Conservation (phyloP, 2,888 invertebrate genomes). For the Cetonia aurata region DNA sequence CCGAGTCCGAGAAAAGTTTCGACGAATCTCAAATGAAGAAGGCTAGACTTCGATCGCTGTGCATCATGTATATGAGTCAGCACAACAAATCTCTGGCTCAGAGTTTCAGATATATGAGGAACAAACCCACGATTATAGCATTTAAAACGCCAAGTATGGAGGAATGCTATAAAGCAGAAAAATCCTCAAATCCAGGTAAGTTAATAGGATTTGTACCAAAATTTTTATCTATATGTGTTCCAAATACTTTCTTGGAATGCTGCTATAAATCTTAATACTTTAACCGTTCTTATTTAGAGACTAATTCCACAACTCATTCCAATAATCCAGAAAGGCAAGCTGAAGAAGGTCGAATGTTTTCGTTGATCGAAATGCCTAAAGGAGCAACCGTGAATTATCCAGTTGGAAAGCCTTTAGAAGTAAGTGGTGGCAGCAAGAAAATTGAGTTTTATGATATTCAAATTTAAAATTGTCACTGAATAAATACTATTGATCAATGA, state of each 20-base stretch:
- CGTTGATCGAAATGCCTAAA: constrained; percentile 59
- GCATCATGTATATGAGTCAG: constrained; percentile 78
- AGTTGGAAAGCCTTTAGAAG: constrained; percentile 86
- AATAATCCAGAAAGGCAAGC: constrained; percentile 65
- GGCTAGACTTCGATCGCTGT: constrained; percentile 75
- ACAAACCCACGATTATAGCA: constrained; percentile 89
- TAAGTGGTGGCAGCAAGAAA: constrained; percentile 61
- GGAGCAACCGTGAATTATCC: constrained; percentile 73
- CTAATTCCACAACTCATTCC: background rate
- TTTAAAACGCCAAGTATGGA: constrained; percentile 87
- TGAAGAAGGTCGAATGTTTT: constrained; percentile 73
- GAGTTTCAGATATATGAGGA: constrained; percentile 91
- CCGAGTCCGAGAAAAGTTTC: constrained; percentile 85
- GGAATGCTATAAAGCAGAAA: constrained; percentile 70
- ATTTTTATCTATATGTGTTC: too few relatives aligned
- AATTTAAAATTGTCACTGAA: too few relatives aligned
- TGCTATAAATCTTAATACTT: background rate
- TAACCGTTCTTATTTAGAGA: constrained; percentile 18
- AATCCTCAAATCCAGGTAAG: background rate
- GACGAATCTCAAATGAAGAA: constrained; percentile 76
- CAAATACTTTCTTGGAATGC: too few relatives aligned
- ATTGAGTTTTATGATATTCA: background rate
- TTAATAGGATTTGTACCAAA: too few relatives aligned
- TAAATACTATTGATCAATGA: too few relatives aligned
- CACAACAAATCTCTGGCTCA: constrained; percentile 86